These are phyloP conservation scores for Aspiorhynchus laticeps DNA, from an alignment of 2,113 vertebrate genomes.

Conservation along the genomic window DNA sequence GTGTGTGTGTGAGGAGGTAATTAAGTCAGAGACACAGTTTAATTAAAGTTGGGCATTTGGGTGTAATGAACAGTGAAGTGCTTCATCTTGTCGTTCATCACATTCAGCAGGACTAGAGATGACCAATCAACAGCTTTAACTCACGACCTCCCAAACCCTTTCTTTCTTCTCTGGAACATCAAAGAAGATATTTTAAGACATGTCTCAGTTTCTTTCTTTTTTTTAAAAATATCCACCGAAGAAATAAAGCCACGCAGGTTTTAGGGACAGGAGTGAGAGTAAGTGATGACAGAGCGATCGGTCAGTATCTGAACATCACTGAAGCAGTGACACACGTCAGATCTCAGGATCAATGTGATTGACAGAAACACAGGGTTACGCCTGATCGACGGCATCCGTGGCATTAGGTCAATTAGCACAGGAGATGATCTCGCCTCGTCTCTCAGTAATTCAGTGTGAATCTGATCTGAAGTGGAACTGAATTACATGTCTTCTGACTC, in stretches of 20 bases:
- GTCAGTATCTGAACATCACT: too few relatives aligned
- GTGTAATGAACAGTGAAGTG: constrained; percentile 45
- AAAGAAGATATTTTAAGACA: not conserved
- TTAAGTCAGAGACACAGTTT: constrained; percentile 47
- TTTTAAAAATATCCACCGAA: not conserved
- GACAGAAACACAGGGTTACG: not conserved
- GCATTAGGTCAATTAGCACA: not conserved
- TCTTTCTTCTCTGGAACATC: not conserved
- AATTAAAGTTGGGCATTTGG: constrained; percentile 54
- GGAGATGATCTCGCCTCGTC: not conserved
- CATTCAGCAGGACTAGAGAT: constrained; percentile 22
- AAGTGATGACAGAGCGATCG: too few relatives aligned
- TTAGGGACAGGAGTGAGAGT: not conserved
- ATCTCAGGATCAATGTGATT: not conserved
- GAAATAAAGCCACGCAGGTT: not conserved
- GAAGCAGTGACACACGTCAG: not conserved
- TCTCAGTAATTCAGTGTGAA: not conserved
- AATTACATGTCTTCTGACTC: not conserved
- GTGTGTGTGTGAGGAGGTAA: not conserved
- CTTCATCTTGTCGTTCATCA: constrained; percentile 47
- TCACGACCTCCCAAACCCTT: not conserved
- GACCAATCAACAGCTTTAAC: constrained; percentile 16
- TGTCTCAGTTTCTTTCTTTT: too few relatives aligned
- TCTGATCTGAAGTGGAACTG: constrained; percentile 4
- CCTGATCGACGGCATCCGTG: not conserved